Percentiles rank a stretch among this genome's conserved stretches.
phyloP scores from a whole-genome alignment of 2,888 invertebrate species.

The Eubasilissa splendida region DNA sequence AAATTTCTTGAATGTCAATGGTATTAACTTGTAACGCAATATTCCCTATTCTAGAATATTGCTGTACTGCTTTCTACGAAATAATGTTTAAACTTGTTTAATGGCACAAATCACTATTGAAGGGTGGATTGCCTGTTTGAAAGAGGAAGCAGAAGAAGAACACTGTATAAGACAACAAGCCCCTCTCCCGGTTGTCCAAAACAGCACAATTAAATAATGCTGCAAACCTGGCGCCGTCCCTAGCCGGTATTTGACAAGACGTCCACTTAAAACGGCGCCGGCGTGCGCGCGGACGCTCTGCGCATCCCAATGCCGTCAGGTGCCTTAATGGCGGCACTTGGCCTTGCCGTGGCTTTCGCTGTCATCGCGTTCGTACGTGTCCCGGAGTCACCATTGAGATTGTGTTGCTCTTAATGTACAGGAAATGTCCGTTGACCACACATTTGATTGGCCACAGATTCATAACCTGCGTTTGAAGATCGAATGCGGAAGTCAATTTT shows the following conservation, averaged over 20 bases:
- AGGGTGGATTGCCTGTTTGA: no score
- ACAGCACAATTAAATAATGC: no score
- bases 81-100: no score
- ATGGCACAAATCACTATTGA: no score
- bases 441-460: neutral
- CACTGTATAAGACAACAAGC: no score
- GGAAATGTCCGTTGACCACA: slow-evolving; percentile 7
- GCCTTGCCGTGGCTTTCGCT: slow-evolving; percentile 4
- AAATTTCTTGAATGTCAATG: no score
- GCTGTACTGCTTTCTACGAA: no score
- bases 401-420: neutral
- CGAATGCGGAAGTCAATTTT: neutral
- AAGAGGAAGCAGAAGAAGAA: no score
- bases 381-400: slow-evolving; percentile 3
- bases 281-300: slow-evolving; percentile 6
- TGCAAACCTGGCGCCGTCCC: no score
- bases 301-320: slow-evolving; percentile 11
- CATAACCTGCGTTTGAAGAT: slow-evolving; percentile 3
- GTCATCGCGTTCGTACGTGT: neutral
- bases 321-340: neutral
- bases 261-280: neutral
- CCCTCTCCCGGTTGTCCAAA: no score
- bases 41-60: no score
- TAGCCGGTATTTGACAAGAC: neutral
- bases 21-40: no score